Evolutionary conservation across 2,113 vertebrate species (phyloP).

Genomic region (rat (Rattus norvegicus)): DNA sequence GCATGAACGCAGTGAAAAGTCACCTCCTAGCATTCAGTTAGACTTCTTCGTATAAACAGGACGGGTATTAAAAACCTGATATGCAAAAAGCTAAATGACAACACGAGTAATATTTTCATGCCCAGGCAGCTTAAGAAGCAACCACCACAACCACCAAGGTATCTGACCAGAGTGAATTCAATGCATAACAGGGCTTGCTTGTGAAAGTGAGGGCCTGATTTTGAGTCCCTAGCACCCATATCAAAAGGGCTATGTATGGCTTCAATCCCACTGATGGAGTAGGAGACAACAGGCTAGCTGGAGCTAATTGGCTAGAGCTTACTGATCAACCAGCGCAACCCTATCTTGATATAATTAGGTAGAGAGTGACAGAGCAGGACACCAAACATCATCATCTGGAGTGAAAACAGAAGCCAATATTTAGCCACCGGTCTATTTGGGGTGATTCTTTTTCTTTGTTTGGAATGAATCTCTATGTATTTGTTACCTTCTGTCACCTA

Average conservation of each 20-base stretch:
- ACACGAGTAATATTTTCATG: neutral
- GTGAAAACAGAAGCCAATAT: neutral
- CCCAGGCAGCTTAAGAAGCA: neutral
- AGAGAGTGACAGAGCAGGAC: neutral
- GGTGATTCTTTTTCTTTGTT: neutral
- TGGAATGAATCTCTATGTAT: constrained; percentile 4
- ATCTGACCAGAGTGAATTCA: neutral
- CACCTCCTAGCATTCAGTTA: constrained; percentile 30
- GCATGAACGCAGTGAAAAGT: constrained; percentile 4
- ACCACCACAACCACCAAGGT: neutral
- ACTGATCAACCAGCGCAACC: neutral
- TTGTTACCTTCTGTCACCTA: neutral
- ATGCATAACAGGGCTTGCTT: neutral
- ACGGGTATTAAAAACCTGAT: constrained; percentile 40
- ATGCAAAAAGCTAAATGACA: neutral
- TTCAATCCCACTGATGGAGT: neutral
- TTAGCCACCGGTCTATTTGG: neutral
- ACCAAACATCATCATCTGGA: neutral
- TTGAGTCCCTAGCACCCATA: neutral
- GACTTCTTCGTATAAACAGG: constrained; percentile 50
- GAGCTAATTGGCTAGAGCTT: too few species aligned
- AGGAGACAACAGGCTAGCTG: neutral
- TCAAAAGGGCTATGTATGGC: neutral
- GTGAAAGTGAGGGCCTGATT: too few species aligned
- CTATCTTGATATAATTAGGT: neutral